These are phyloP conservation scores for Halocynthia aurantium DNA, from an alignment of 23 tunicate species.

Conservation along the genomic window DNA sequence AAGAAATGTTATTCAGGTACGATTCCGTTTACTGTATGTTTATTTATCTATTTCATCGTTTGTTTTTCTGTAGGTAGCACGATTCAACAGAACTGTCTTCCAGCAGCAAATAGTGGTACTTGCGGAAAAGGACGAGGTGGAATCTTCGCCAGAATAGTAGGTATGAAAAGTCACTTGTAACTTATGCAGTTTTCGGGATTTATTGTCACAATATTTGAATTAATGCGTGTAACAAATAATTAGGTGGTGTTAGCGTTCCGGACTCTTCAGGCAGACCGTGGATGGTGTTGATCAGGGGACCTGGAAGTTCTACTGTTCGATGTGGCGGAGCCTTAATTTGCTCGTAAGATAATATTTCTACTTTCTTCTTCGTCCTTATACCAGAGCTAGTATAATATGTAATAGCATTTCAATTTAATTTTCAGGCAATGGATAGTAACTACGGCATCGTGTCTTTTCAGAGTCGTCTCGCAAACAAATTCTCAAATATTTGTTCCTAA, in stretches of 20 bases:
- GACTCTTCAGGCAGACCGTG: constrained; percentile 58
- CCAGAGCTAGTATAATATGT: not conserved
- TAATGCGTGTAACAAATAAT: not conserved
- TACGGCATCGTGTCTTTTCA: constrained; percentile 61
- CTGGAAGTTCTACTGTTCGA: constrained; percentile 27
- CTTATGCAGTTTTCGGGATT: not conserved
- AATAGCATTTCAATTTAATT: not conserved
- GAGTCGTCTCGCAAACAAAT: constrained; percentile 11
- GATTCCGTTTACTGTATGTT: too few relatives aligned
- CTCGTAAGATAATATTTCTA: constrained; percentile 43
- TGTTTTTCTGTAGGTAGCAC: not conserved
- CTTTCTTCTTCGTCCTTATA: not conserved
- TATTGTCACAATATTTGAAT: not conserved
- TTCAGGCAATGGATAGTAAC: constrained; percentile 85
- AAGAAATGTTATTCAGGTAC: not conserved
- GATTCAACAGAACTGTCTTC: constrained; percentile 1
- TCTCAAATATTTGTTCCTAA: constrained; percentile 3
- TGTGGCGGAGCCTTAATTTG: constrained; percentile 78
- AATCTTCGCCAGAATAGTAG: constrained; percentile 8
- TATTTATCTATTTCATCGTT: not conserved
- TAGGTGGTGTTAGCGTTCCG: constrained; percentile 35
- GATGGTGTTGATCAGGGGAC: constrained; percentile 49
- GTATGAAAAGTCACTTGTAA: constrained; percentile 6
- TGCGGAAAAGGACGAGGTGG: constrained; percentile 7
- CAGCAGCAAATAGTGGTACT: constrained; percentile 5